A percentile compares a stretch with the other conserved stretches of the same genome.
Conservation (phyloP, 2,888 invertebrate genomes). For the Argyra leucocephala region DNA sequence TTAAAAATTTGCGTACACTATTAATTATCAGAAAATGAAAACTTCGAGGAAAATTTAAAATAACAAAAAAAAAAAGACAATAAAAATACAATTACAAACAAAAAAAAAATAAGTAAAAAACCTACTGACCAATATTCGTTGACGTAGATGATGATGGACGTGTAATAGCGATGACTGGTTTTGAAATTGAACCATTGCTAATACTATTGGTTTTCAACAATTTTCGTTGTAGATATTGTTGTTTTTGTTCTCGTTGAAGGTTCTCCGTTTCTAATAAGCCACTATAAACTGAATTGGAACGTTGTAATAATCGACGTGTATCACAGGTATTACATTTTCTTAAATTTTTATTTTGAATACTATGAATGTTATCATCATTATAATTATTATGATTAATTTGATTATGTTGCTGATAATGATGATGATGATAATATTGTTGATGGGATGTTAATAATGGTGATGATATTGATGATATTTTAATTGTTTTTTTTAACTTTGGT, state of each 20-base stretch:
- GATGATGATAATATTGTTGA: constrained; percentile 31
- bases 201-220: not conserved
- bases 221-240: not conserved
- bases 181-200: not conserved
- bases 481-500: constrained; percentile 14
- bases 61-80: not conserved
- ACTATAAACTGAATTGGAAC: not conserved
- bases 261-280: not conserved
- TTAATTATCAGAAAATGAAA: not conserved
- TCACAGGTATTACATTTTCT: not conserved
- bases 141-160: not conserved
- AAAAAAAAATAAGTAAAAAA: not conserved
- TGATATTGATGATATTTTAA: constrained; percentile 1
- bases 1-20: not conserved
- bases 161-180: not conserved
- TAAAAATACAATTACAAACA: not conserved
- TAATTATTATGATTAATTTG: not conserved
- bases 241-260: not conserved
- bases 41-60: not conserved
- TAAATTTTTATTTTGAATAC: not conserved
- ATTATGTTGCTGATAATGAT: constrained; percentile 28
- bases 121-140: not conserved
- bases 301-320: not conserved
- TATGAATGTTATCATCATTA: not conserved
- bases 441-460: not conserved